phyloP scores from a whole-genome alignment of 2,888 invertebrate genomes.

The Exephanes ischioxanthus region DNA sequence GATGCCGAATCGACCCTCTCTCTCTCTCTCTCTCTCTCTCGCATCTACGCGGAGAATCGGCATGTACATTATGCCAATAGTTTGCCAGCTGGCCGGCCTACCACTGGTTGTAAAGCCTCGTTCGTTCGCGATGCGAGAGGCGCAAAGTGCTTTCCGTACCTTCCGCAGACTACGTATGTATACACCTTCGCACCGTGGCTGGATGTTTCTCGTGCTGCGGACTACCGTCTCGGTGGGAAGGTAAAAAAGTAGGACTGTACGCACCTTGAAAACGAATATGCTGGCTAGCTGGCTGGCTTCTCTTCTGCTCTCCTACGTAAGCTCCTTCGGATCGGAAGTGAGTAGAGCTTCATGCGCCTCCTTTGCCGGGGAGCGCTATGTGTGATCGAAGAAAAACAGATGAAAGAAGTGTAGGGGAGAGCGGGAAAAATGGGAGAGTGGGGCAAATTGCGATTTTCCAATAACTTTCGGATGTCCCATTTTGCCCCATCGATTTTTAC shows the following conservation, averaged over 20 bases:
- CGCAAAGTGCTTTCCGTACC: neutral
- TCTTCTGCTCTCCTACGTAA: neutral
- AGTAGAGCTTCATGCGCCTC: neutral
- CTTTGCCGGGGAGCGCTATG: neutral
- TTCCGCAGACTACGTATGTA: neutral
- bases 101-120: neutral
- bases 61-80: neutral
- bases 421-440: too few relatives aligned
- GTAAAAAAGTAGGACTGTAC: neutral
- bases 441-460: too few relatives aligned
- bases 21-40: conserved; percentile 36
- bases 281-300: neutral
- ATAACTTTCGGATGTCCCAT: too few relatives aligned
- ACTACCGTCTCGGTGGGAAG: neutral
- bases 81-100: neutral
- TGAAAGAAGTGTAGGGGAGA: neutral
- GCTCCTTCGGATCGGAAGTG: neutral
- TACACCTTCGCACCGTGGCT: neutral
- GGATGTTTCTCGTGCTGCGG: neutral
- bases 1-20: conserved; percentile 38
- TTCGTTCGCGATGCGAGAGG: neutral
- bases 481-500: too few relatives aligned
- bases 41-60: conserved; percentile 1
- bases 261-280: neutral
- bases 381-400: neutral